Evolutionary conservation across 2,888 invertebrate species (phyloP).

Genomic region (Caenorhabditis wallacei): DNA sequence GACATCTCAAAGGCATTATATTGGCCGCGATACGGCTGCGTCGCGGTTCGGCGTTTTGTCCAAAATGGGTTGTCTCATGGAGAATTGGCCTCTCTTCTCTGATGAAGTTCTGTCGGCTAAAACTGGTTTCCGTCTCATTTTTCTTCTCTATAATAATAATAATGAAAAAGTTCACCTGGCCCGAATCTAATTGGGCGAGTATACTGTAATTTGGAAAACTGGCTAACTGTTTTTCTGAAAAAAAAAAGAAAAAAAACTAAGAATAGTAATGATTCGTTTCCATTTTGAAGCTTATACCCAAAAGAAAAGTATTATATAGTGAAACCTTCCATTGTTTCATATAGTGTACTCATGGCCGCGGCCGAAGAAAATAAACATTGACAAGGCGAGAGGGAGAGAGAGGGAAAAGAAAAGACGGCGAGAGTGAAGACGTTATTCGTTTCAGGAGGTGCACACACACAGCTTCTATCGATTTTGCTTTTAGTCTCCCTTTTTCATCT

Average conservation of each 20-base stretch:
- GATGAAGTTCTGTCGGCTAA: not conserved
- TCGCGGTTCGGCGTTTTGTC: slow-evolving; percentile 30
- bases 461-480: not conserved
- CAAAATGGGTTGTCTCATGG: not conserved
- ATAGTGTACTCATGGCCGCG: slow-evolving; percentile 1
- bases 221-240: too few relatives aligned
- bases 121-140: not conserved
- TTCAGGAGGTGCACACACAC: not conserved
- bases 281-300: too few relatives aligned
- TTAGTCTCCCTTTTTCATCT: not conserved
- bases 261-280: too few relatives aligned
- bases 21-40: slow-evolving; percentile 40
- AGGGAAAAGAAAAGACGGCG: too few relatives aligned
- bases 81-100: not conserved
- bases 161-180: not conserved
- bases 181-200: too few relatives aligned
- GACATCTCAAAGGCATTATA: not conserved
- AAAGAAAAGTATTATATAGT: too few relatives aligned
- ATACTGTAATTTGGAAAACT: too few relatives aligned
- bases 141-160: too few relatives aligned
- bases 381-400: too few relatives aligned
- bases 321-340: not conserved
- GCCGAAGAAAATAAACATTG: not conserved
- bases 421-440: not conserved
- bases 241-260: too few relatives aligned